Evolutionary conservation across 2,888 invertebrate species (phyloP), one percentile per base, ranked within the genome.

Genomic region (Pycnomerus fuliginosus): DNA sequence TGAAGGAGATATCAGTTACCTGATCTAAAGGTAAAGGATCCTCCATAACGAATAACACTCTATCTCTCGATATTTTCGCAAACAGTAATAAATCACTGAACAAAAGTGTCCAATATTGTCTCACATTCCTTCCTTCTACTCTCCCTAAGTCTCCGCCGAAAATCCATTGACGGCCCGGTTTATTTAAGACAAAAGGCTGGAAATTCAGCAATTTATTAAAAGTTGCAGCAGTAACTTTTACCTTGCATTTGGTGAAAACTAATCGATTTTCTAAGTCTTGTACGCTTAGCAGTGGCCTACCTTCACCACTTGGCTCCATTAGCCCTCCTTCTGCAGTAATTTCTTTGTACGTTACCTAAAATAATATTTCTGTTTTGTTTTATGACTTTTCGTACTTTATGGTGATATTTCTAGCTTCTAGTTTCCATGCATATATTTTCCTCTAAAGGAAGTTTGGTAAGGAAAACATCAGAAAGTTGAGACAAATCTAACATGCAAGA

Each of bases 171-270:
- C 91, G 79, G 15, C 90, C 90, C 34, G 87, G 84, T 58, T 87
- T 84, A 62, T 85, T 87, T 68, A 92, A 74, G 36, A 87, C 84
- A 69, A 92, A 92, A 36, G 91, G 90, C 80, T 84, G 34, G 33
- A 47, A 48, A 51, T 27, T 2, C 7, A n/a, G n/a, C n/a, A n/a
- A 16, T 39, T 30, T 16, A 10, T 38, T 30, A 5, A n/a, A n/a
- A n/a, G n/a, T n/a, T n/a, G n/a, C 17, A 7, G n/a, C 16, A 13
- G 1, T 22, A 44, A 40, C 4, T 17, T 16, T 67, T 64, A 84
- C 84, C 78, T 89, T 90, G 77, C 90, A 91, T 72, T 89, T 85
- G 62, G 91, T 91, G 75, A 92, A 92, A 60, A 92, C 91, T 68
- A 92, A 79, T 61, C 91, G 78, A 63, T 89, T 87, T 69, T 91